A percentile compares a stretch with the other conserved stretches of the same genome.
phyloP scores from a whole-genome alignment of 2,888 invertebrate genomes.

The Mystacides longicornis region DNA sequence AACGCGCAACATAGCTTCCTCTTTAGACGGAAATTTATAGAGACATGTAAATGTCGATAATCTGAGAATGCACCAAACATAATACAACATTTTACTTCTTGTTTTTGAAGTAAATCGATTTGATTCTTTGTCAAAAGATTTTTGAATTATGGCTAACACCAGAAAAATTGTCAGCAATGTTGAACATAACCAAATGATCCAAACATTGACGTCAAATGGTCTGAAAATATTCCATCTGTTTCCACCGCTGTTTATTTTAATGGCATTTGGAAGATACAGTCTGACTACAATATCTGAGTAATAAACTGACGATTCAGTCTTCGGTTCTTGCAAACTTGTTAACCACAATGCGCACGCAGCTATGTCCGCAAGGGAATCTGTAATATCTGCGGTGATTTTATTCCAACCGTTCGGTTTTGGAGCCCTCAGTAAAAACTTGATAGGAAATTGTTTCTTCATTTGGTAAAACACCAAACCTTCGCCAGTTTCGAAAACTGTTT shows the following conservation, averaged over 20 bases:
- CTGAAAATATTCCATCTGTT: not conserved
- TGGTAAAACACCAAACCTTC: not conserved
- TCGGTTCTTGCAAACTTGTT: not conserved
- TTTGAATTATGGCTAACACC: not conserved
- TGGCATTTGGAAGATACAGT: slow-evolving; percentile 1
- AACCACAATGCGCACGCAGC: not conserved
- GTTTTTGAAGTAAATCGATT: too few species aligned
- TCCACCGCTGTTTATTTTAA: not conserved
- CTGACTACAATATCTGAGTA: not conserved
- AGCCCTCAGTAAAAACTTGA: not conserved
- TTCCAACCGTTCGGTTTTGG: not conserved
- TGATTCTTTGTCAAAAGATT: too few species aligned
- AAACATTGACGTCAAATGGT: slow-evolving; percentile 6
- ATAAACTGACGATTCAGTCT: not conserved
- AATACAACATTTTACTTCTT: not conserved
- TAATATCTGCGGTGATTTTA: not conserved
- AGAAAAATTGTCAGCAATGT: not conserved
- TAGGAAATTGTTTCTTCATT: not conserved
- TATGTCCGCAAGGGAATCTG: not conserved
- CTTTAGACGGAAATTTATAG: not conserved
- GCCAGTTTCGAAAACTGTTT: not conserved
- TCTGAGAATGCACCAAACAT: not conserved
- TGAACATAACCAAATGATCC: slow-evolving; percentile 9
- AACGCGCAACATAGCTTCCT: not conserved
- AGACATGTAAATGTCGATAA: not conserved